Base-by-base conservation (phyloP, 2,797 vertebrate genomes). In the Leptodactylus fallax region DNA sequence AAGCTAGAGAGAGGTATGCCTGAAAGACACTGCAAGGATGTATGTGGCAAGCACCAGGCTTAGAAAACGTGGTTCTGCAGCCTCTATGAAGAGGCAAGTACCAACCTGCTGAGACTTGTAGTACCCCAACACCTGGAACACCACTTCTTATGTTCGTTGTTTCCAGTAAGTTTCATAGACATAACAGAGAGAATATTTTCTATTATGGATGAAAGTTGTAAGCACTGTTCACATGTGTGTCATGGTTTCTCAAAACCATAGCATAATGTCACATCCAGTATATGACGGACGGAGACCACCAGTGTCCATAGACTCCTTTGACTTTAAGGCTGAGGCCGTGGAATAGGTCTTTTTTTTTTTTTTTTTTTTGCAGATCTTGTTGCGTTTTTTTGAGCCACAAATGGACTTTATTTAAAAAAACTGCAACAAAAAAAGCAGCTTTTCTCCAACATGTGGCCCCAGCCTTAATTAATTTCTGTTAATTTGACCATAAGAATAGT, bases 1-100 rank as follows among this genome's bases (percentile, higher is more conserved):
- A 36, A 77, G n/a, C n/a, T n/a, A n/a, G 58, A 81, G 47, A 81
- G 56, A 84, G 53, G 25, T 36, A 36, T 58, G 78, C 55, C 78
- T 79, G 55, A 58, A 55, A 56, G 6, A 79, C 7, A 36, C 55
- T 21, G 47, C 27, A 47, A 63, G 27, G 19, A 47, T n/a, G 23
- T 60, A 58, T 61, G 56, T n/a, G 58, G 56, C 79, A 63, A 61
- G 27, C 58, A 49, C 36, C 78, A 79, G 51, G n/a, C 23, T 58
- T 27, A 45, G 27, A 19, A 27, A 27, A 79, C 78, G 55, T 79
- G 78, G 25, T 55, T 79, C 78, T 79, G 3, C 23, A 79, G 17
- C 27, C 36, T 58, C 55, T 27, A 9, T 19, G 16, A 21, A 21
- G 8, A 56, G 7, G 25, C 55, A 79, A 79, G 78, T 21, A 56